Evolutionary conservation across 2,888 invertebrate genomes (phyloP), one percentile per base, ranked within the genome.

Genomic region (Xestia rhomboidea): DNA sequence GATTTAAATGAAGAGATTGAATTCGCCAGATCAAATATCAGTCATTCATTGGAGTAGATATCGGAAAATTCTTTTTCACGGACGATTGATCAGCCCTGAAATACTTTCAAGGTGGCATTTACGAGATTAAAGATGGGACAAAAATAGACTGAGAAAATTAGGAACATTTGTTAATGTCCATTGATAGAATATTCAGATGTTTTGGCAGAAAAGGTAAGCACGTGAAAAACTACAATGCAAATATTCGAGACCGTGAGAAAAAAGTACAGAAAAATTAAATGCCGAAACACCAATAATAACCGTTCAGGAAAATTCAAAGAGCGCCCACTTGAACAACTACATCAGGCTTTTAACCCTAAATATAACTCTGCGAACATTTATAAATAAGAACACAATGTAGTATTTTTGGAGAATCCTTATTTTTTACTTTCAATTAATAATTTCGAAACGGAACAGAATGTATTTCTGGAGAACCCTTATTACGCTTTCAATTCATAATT

Each of bases 11-110:
- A 38, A 60, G 49, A 71, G 30, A 81, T 82, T 81, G 68, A 78
- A 82, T 82, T 71, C 72, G 68, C 44, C 69, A 68, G 73, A 75
- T 79, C 75, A 86, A 87, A 88, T 82, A 85, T 78, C 82, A 75
- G 77, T 86, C 83, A 81, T 82, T 80, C 73, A 62, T 68, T 75
- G 73, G 81, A 85, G 79, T 63, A 69, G 81, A 78, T 87, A 87
- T 89, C 75, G 82, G 87, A 82, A 91, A 90, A 85, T 81, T 83
- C 77, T 87, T 88, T 80, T 76, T 86, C 78, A 86, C 86, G 79
- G 83, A 75, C 82, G 82, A 88, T 83, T 84, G 84, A 78, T 67
- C 81, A 78, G 83, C 68, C 44, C 24, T 70, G 74, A 73, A 75
- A 77, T 71, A 67, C 74, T 84, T 79, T 80, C 24, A 46, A 63